Percentiles rank a stretch among this genome's conserved stretches.
These are phyloP conservation scores for Apostichopus parvimensis DNA, from an alignment of 35 echinoderm and acorn worm species.

Conservation along the genomic window DNA sequence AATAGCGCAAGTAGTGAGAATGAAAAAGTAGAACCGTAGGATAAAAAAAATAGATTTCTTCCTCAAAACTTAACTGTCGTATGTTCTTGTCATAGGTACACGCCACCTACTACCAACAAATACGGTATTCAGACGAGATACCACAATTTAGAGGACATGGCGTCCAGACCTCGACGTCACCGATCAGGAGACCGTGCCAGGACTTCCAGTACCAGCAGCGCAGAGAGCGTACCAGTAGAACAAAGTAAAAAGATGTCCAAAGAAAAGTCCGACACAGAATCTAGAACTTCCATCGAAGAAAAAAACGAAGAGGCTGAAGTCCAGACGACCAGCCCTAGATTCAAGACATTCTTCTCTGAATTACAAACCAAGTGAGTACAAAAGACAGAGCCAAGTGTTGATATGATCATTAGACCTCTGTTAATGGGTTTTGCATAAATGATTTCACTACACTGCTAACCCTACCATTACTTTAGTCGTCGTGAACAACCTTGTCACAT, in stretches of 20 bases:
- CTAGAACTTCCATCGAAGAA: conserved; percentile 17
- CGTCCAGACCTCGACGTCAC: conserved; percentile 56
- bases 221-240: conserved; percentile 45
- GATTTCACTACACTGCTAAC: too few relatives aligned
- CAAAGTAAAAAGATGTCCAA: conserved; percentile 23
- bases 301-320: conserved; percentile 19
- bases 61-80: neutral
- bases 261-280: conserved; percentile 56
- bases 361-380: conserved; percentile 67
- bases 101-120: conserved; percentile 76
- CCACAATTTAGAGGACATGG: conserved; percentile 92
- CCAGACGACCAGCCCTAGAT: conserved; percentile 6
- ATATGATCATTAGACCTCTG: too few relatives aligned
- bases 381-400: neutral
- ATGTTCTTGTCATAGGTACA: conserved; percentile 55
- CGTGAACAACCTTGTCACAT: too few relatives aligned
- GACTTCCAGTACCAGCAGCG: conserved; percentile 49
- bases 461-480: too few relatives aligned
- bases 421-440: too few relatives aligned
- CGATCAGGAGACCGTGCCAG: conserved; percentile 32
- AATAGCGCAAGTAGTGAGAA: too few relatives aligned
- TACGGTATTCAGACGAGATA: conserved; percentile 78
- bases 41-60: too few relatives aligned
- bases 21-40: too few relatives aligned
- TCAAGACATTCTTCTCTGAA: conserved; percentile 72